Percentiles rank a stretch among this genome's conserved stretches.
These are phyloP conservation scores for Drosophila gaucha DNA, from an alignment of 2,888 invertebrate species.

Conservation along the genomic window DNA sequence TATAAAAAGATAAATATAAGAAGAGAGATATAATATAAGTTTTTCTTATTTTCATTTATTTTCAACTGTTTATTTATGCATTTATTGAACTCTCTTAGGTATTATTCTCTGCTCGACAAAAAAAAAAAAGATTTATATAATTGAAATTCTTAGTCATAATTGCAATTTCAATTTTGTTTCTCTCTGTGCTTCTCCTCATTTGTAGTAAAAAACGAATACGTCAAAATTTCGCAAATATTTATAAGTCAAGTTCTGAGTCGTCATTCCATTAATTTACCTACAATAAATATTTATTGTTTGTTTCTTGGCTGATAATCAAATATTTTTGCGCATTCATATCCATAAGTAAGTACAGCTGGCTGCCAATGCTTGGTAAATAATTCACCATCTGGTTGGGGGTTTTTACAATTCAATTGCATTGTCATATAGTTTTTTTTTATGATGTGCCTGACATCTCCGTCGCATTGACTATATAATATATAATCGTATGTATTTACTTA, in stretches of 20 bases:
- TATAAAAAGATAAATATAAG: background rate
- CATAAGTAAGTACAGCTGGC: conserved; percentile 43
- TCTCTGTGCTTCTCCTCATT: conserved; percentile 6
- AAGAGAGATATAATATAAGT: no score
- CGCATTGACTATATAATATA: conserved; percentile 10
- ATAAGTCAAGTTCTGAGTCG: conserved; percentile 28
- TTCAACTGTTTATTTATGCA: background rate
- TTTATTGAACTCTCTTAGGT: no score
- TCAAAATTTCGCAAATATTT: conserved; percentile 46
- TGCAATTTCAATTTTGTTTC: background rate
- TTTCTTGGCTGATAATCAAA: conserved; percentile 50
- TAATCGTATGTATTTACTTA: conserved; percentile 1
- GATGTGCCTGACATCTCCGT: conserved; percentile 16
- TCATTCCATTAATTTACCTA: conserved; percentile 41
- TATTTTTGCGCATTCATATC: conserved; percentile 37
- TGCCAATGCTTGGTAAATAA: conserved; percentile 26
- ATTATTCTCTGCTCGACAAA: no score
- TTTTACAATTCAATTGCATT: conserved; percentile 57
- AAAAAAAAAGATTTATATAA: background rate
- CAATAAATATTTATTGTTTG: conserved; percentile 38
- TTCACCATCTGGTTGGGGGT: conserved; percentile 16
- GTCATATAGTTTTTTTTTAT: conserved; percentile 36
- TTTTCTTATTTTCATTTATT: background rate
- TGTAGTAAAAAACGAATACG: conserved; percentile 4
- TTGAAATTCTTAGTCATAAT: background rate